phyloP scores from a whole-genome alignment of 2,797 vertebrate species.

The Ataeniobius toweri region DNA sequence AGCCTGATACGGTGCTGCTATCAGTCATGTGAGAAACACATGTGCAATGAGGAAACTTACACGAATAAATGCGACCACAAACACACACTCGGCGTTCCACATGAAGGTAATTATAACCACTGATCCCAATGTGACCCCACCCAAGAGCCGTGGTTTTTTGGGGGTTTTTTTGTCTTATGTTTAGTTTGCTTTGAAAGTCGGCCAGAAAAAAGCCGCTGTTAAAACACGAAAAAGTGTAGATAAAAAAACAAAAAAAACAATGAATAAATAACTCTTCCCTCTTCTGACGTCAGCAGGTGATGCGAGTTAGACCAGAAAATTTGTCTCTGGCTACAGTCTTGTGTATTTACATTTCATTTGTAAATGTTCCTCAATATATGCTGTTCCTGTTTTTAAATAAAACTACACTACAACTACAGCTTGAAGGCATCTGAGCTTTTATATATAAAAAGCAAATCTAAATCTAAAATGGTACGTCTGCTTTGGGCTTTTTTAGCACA shows the following conservation, averaged over 20 bases:
- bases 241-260: not conserved
- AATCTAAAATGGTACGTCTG: conserved; percentile 23
- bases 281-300: conserved; percentile 14
- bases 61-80: conserved; percentile 15
- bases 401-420: not conserved
- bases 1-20: conserved; percentile 48
- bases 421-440: conserved; percentile 31
- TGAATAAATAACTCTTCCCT: not conserved
- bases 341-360: not conserved
- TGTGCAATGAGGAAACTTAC: conserved; percentile 26
- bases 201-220: conserved; percentile 2
- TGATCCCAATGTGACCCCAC: conserved; percentile 5
- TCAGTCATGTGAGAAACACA: conserved; percentile 69
- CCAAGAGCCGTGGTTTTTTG: not conserved
- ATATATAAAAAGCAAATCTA: conserved; percentile 14
- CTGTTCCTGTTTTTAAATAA: not conserved
- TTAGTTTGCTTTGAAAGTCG: conserved; percentile 17
- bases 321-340: not conserved
- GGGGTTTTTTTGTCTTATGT: not conserved
- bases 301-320: not conserved
- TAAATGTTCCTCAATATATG: not conserved
- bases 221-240: not conserved
- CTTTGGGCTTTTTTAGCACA: not conserved
- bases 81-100: not conserved
- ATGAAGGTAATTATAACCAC: conserved; percentile 23